Evolutionary conservation across 2,113 vertebrate species (phyloP).

Genomic region (Otus sunia): DNA sequence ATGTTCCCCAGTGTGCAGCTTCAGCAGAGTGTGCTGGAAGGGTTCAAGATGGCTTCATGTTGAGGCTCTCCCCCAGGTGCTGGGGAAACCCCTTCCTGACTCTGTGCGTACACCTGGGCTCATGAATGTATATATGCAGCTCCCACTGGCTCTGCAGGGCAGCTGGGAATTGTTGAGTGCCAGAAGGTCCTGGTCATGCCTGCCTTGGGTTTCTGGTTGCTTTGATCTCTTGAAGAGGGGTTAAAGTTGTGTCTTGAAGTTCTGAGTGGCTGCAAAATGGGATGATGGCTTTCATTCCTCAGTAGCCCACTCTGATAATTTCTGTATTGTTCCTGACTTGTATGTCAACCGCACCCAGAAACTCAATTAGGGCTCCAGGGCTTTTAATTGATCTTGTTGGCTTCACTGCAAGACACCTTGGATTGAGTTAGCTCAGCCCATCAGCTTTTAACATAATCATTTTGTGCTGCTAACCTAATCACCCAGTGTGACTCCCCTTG

Average conservation of each 20-base stretch:
- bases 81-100: background rate
- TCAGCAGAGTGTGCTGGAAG: background rate
- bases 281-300: background rate
- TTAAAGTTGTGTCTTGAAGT: background rate
- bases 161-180: background rate
- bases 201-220: background rate
- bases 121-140: background rate
- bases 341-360: background rate
- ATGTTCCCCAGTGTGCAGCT: background rate
- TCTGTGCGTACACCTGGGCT: background rate
- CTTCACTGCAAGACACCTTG: constrained; percentile 16
- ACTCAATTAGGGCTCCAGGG: background rate
- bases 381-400: constrained; percentile 51
- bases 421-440: constrained; percentile 56
- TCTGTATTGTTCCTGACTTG: background rate
- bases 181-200: background rate
- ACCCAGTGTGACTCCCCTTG: constrained; percentile 14
- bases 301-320: background rate
- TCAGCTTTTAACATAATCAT: constrained; percentile 54
- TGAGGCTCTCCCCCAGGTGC: background rate
- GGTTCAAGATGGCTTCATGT: background rate
- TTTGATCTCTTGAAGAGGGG: background rate
- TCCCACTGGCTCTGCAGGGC: background rate
- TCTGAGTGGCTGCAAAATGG: background rate
- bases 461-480: constrained; percentile 50